Evolutionary conservation across 2,888 invertebrate species (phyloP), one percentile per base, ranked within the genome.

Genomic region (Diaphora mendica): DNA sequence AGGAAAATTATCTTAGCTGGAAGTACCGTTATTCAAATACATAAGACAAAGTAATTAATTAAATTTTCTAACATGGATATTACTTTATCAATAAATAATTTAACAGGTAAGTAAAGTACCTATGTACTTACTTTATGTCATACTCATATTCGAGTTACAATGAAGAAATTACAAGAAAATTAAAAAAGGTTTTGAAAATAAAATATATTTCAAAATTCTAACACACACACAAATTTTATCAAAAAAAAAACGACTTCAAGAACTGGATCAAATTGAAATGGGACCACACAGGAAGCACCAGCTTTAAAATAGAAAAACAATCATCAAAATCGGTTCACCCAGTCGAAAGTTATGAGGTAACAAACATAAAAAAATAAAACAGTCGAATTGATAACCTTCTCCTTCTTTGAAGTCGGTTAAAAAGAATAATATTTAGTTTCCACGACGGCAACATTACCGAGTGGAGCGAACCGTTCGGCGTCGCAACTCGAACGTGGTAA

Each of bases 401-500:
- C n/a, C n/a, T n/a, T n/a, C n/a, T n/a, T n/a, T n/a, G n/a, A n/a
- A n/a, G n/a, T n/a, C n/a, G n/a, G n/a, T n/a, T n/a, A n/a, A n/a
- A n/a, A n/a, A n/a, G n/a, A n/a, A n/a, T n/a, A n/a, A n/a, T n/a
- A n/a, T 62, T 30, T 62, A 30, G 30, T 30, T 66, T 33, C 23
- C n/a, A 42, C 65, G 26, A 66, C n/a, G 13, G 7, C 13, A 42
- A 66, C 42, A 30, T 30, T 59, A 79, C 76, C 15, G 17, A 62
- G 30, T 26, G 59, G 88, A 89, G 87, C 90, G 59, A 2, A 87
- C 86, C 87, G 87, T 85, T 87, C 83, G 85, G 77, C 75, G 77
- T 82, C 77, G 82, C 82, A 80, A 79, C 80, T 81, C 68, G 76
- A 71, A 72, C 72, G 81, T 77, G 86, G 86, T 87, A 83, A 91